These are phyloP conservation scores for Burhinus bistriatus DNA, from an alignment of 2,113 vertebrate species.

Conservation along the genomic window DNA sequence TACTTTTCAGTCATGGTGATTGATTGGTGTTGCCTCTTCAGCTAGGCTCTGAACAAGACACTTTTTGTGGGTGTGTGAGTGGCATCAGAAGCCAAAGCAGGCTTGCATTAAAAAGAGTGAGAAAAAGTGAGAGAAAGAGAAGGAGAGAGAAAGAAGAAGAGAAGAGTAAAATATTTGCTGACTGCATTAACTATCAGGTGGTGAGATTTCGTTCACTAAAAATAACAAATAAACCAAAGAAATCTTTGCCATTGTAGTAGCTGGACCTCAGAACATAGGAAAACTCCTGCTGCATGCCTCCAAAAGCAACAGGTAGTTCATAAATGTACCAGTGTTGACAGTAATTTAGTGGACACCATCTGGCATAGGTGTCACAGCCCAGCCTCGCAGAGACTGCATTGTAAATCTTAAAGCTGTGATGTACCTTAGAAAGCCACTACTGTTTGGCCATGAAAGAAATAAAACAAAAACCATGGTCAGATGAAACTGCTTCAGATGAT, in stretches of 20 bases:
- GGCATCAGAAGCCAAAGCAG: neutral
- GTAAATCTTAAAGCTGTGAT: neutral
- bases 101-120: neutral
- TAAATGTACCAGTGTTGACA: neutral
- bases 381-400: neutral
- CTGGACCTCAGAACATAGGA: neutral
- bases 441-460: neutral
- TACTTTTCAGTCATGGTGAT: neutral
- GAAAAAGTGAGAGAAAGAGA: neutral
- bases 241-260: neutral
- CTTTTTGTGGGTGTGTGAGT: neutral
- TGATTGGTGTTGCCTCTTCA: neutral
- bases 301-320: neutral
- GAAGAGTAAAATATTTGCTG: neutral
- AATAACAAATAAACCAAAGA: neutral
- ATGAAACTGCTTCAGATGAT: neutral
- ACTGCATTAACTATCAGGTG: neutral
- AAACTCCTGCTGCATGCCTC: neutral
- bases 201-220: neutral
- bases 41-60: neutral
- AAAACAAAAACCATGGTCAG: neutral
- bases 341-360: neutral
- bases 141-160: too few species aligned
- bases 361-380: neutral
- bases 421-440: neutral